Evolutionary conservation across 2,888 invertebrate species (phyloP), one percentile per base, ranked within the genome.

Genomic region (Ctenicera cuprea): DNA sequence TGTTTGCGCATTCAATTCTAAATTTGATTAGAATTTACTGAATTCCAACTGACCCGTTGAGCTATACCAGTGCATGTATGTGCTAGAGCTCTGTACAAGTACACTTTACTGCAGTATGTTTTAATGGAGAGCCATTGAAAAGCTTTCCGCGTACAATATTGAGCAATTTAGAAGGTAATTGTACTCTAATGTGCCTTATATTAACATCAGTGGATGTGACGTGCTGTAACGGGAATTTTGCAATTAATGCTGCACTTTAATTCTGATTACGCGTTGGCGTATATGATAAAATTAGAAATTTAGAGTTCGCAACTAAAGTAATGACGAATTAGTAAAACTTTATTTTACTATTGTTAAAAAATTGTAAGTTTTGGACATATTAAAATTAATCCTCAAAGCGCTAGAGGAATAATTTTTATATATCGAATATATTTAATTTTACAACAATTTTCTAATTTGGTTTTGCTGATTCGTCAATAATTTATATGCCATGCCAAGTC

Each of bases 111-210:
- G 33, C 41, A 30, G 63, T 64, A 54, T 16, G 57, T 64, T 71
- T 65, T 65, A 71, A 65, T 71, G 43, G 59, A 71, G 57, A 54
- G 26, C 54, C 57, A 57, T 57, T 33, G 48, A 48, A 61, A 61
- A 38, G 54, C 54, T 41, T 43, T 43, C 14, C 59, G 22, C 7
- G 26, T 22, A 14, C 57, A 30, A 57, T 57, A 57, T 57, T 30
- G 57, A 5, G 33, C 57, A 57, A 57, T 57, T 57, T 57, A 14
- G 16, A 37, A 52, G n/a, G 57, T 9, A 57, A 33, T 57, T 30
- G 57, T 33, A 18, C 33, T 57, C 12, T 57, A 57, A 57, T 33
- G 33, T 57, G 18, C 12, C 57, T 57, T 33, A 57, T 57, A 57
- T 57, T 57, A 33, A 33, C 57, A 33, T 5, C 33, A 18, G 33